Conservation (phyloP, 2,113 vertebrate species). For the Strigops habroptila region DNA sequence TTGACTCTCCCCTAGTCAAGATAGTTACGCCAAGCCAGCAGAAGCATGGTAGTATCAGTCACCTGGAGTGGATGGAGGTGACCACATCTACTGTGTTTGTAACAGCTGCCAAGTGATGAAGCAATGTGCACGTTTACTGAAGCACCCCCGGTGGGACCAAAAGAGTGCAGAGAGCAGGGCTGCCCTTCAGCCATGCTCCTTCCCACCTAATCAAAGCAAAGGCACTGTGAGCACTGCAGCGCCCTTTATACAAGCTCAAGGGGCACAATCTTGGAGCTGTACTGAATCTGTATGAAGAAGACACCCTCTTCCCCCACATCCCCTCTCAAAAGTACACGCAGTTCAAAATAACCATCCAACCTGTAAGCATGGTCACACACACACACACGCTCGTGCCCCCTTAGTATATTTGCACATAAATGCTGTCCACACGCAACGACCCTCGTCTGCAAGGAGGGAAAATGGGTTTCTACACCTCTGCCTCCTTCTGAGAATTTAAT, state of each 20-base stretch:
- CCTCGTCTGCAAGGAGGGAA: neutral
- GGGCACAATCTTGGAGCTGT: neutral
- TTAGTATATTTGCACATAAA: neutral
- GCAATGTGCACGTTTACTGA: neutral
- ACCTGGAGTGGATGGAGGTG: constrained; percentile 36
- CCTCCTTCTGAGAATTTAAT: neutral
- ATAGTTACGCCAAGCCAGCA: constrained; percentile 51
- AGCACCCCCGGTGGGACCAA: neutral
- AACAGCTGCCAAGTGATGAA: constrained; percentile 28
- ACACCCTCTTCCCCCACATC: neutral
- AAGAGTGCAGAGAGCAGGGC: neutral
- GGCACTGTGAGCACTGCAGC: neutral
- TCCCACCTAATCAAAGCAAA: neutral
- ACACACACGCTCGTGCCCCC: accelerated
- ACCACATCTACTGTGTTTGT: neutral
- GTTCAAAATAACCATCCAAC: neutral
- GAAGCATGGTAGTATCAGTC: constrained; percentile 15
- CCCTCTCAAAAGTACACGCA: neutral
- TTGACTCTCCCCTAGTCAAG: constrained; percentile 55
- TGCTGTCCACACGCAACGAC: neutral
- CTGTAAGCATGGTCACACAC: neutral
- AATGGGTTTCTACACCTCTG: neutral
- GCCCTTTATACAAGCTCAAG: neutral
- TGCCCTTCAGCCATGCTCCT: neutral
- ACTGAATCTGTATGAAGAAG: neutral